A percentile compares a stretch with the other conserved stretches of the same genome.
These are phyloP conservation scores for Apamea monoglypha DNA, from an alignment of 2,888 invertebrate genomes.

Conservation along the genomic window DNA sequence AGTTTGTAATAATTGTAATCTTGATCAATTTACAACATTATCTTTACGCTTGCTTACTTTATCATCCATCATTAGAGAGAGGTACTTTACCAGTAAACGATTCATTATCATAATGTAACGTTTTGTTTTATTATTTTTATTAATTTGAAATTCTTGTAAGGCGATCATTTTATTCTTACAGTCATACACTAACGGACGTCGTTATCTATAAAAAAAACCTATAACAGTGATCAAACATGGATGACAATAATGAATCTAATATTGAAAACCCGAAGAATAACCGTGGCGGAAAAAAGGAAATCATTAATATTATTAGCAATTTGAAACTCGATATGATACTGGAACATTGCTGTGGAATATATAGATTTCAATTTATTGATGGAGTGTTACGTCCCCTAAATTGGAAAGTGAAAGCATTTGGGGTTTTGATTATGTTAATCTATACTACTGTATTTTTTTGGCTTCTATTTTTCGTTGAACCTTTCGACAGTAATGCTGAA, in stretches of 20 bases:
- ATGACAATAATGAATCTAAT: slow-evolving; percentile 13
- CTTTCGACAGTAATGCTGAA: not conserved
- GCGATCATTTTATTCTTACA: not conserved
- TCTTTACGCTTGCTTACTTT: slow-evolving; percentile 3
- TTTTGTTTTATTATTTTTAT: not conserved
- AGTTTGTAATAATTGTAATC: not conserved
- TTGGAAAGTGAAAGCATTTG: slow-evolving; percentile 41
- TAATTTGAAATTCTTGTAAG: not conserved
- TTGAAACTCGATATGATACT: slow-evolving; percentile 34
- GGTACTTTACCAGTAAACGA: not conserved
- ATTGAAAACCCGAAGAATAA: slow-evolving; percentile 23
- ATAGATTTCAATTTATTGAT: slow-evolving; percentile 29
- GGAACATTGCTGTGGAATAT: slow-evolving; percentile 43
- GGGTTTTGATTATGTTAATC: slow-evolving; percentile 20
- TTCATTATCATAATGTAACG: slow-evolving; percentile 25
- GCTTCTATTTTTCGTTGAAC: not conserved
- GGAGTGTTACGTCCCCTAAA: slow-evolving; percentile 31
- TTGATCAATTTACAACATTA: slow-evolving; percentile 7
- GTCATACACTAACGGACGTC: slow-evolving; percentile 1
- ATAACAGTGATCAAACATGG: slow-evolving; percentile 1
- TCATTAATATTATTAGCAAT: slow-evolving; percentile 24
- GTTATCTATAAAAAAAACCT: not conserved
- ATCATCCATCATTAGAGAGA: not conserved
- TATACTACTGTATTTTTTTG: slow-evolving; percentile 23
- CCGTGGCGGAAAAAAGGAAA: slow-evolving; percentile 7